Percentiles rank a stretch among this genome's conserved stretches.
Conservation (phyloP, 2,888 invertebrate genomes). For the Petrophora chlorosata region DNA sequence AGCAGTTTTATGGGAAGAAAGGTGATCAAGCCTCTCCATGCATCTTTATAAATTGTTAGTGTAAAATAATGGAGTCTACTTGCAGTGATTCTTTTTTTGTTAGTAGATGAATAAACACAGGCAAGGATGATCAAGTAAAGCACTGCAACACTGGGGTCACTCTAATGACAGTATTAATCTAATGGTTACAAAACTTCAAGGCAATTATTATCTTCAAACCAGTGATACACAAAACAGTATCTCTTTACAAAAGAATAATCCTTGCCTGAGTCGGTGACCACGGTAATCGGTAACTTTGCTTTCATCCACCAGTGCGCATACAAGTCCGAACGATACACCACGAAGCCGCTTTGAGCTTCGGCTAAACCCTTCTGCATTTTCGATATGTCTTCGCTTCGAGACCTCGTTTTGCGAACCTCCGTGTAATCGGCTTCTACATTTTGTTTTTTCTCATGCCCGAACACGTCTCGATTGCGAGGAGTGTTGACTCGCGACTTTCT, state of each 20-base stretch:
- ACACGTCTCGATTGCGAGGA: slow-evolving; percentile 65
- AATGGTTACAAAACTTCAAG: slow-evolving; percentile 81
- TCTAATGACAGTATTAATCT: slow-evolving; percentile 78
- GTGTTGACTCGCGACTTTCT: slow-evolving; percentile 63
- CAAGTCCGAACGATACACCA: slow-evolving; percentile 91
- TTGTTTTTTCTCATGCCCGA: slow-evolving; percentile 53
- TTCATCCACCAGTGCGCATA: slow-evolving; percentile 98
- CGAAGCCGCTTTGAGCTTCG: slow-evolving; percentile 71
- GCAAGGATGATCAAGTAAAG: slow-evolving; percentile 85
- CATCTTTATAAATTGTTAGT: slow-evolving; percentile 70
- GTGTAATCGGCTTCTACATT: slow-evolving; percentile 40
- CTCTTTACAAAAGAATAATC: slow-evolving; percentile 83
- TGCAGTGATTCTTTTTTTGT: slow-evolving; percentile 71
- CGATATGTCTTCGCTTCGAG: slow-evolving; percentile 76
- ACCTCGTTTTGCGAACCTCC: slow-evolving; percentile 65
- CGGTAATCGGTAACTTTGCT: slow-evolving; percentile 89
- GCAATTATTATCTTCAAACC: slow-evolving; percentile 80
- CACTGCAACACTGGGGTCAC: slow-evolving; percentile 81
- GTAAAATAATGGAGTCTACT: slow-evolving; percentile 66
- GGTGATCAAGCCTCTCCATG: slow-evolving; percentile 73
- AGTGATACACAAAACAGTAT: slow-evolving; percentile 82
- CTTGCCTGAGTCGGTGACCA: slow-evolving; percentile 85
- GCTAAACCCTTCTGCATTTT: slow-evolving; percentile 73
- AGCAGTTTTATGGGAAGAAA: slow-evolving; percentile 43
- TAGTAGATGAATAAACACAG: slow-evolving; percentile 84